A percentile compares a stretch with the other conserved stretches of the same genome.
phyloP scores from a whole-genome alignment of 1,140 invertebrate species.

The Plectrocnemia conspersa region DNA sequence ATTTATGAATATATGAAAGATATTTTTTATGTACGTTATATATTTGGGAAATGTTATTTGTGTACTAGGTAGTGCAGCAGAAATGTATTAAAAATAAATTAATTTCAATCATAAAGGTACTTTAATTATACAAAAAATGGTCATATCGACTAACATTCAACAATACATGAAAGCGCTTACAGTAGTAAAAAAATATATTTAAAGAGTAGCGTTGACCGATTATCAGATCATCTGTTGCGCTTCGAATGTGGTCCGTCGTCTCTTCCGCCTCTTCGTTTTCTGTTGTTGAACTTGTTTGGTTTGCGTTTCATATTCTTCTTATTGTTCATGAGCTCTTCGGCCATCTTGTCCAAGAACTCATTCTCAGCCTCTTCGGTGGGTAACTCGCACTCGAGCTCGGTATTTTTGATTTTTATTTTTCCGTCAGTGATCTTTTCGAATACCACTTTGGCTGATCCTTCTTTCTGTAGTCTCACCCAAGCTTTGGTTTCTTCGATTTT shows the following conservation, averaged over 20 bases:
- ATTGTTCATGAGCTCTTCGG: conserved; percentile 57
- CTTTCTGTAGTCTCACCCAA: conserved; percentile 64
- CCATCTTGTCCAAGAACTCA: conserved; percentile 58
- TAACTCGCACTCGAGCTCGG: conserved; percentile 54
- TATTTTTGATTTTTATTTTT: conserved; percentile 55
- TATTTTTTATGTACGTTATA: no score
- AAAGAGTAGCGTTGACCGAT: no score
- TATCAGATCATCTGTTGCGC: no score
- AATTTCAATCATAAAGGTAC: no score
- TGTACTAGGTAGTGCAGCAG: no score
- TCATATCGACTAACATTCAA: no score
- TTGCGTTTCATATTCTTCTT: conserved; percentile 48
- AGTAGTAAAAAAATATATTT: no score
- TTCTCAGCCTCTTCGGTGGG: conserved; percentile 68
- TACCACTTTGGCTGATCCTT: conserved; percentile 62
- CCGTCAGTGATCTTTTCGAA: conserved; percentile 60
- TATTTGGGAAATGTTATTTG: no score
- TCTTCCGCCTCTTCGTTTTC: conserved; percentile 40
- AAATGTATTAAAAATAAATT: no score
- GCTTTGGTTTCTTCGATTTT: conserved; percentile 67
- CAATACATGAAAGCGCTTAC: no score
- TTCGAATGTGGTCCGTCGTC: conserved; percentile 30
- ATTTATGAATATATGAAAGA: no score
- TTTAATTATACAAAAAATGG: no score
- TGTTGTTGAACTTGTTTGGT: conserved; percentile 38